These are phyloP conservation scores for Philereme vetulata DNA, from an alignment of 2,888 invertebrate species.

Conservation along the genomic window DNA sequence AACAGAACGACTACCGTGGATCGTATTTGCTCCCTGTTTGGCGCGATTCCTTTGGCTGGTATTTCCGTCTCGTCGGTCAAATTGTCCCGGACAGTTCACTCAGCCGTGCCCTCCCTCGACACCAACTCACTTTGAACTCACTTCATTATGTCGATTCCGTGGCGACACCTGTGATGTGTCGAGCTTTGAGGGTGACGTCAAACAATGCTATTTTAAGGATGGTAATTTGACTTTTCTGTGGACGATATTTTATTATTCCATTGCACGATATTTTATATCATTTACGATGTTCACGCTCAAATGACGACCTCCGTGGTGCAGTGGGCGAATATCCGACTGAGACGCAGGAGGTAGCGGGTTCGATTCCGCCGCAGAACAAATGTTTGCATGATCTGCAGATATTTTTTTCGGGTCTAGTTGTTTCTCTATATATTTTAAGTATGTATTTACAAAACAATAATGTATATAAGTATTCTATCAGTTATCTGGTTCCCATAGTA, in stretches of 20 bases:
- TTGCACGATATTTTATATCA: neutral
- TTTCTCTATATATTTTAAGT: no score
- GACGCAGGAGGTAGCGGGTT: no score
- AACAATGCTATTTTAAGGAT: conserved; percentile 26
- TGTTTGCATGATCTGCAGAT: no score
- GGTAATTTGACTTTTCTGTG: conserved; percentile 10
- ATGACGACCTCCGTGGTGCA: no score
- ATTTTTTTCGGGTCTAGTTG: no score
- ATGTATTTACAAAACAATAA: no score
- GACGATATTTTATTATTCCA: neutral
- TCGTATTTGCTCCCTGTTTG: conserved; percentile 48
- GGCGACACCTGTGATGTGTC: conserved; percentile 52
- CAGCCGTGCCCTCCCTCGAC: conserved; percentile 47
- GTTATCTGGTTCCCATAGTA: no score
- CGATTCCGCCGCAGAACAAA: no score
- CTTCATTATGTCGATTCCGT: conserved; percentile 62
- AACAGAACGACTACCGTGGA: conserved; percentile 43
- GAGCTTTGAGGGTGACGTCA: conserved; percentile 37
- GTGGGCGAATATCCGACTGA: no score
- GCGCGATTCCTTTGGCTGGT: conserved; percentile 44
- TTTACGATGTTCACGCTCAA: neutral
- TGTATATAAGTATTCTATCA: no score
- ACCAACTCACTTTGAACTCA: conserved; percentile 59
- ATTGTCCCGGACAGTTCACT: conserved; percentile 59
- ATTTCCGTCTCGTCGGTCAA: conserved; percentile 59